phyloP scores from a whole-genome alignment of 2,888 invertebrate species.

The Lithophane ornitopus region DNA sequence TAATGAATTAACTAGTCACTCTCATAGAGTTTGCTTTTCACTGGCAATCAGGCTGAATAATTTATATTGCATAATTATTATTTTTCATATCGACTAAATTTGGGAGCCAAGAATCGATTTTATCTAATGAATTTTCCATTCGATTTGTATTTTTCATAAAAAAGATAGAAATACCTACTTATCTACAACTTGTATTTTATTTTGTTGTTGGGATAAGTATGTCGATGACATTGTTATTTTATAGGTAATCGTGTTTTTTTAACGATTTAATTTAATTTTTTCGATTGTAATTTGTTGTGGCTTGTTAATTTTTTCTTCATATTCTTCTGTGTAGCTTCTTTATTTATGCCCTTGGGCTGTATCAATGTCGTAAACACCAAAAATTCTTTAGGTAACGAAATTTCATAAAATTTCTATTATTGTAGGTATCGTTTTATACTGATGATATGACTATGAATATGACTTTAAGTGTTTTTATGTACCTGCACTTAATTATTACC shows the following conservation, averaged over 20 bases:
- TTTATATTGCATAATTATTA: conserved; percentile 40
- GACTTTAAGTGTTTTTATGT: conserved; percentile 32
- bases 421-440: conserved; percentile 37
- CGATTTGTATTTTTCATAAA: conserved; percentile 7
- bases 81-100: conserved; percentile 19
- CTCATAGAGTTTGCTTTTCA: conserved; percentile 53
- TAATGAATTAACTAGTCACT: conserved; percentile 38
- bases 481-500: conserved; percentile 36
- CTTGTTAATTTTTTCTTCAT: not conserved
- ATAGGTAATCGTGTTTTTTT: conserved; percentile 1
- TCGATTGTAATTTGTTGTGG: not conserved
- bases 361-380: conserved; percentile 52
- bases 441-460: no score
- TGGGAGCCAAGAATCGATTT: conserved; percentile 35
- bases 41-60: conserved; percentile 56
- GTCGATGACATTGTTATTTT: conserved; percentile 5
- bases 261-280: conserved; percentile 9
- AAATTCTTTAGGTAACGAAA: conserved; percentile 1
- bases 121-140: conserved; percentile 30
- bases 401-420: conserved; percentile 17
- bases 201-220: conserved; percentile 16
- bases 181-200: not conserved
- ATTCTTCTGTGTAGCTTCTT: conserved; percentile 10
- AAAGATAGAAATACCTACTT: conserved; percentile 10
- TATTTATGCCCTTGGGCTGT: conserved; percentile 12